Evolutionary conservation across 2,888 invertebrate species (phyloP).

Genomic region (Orchestes rusci): DNA sequence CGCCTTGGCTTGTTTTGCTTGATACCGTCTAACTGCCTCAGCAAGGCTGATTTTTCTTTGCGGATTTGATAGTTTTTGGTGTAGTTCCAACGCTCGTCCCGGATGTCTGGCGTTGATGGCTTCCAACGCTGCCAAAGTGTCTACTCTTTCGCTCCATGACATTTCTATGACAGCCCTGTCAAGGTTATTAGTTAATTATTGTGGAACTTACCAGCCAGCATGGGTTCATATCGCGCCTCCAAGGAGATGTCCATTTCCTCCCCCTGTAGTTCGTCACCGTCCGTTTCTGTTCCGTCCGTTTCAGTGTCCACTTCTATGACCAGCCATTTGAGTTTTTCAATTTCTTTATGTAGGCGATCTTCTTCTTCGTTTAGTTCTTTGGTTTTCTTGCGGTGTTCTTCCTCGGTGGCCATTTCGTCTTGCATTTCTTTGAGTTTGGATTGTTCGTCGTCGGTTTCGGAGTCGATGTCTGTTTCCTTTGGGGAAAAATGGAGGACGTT

Average conservation of each 20-base stretch:
- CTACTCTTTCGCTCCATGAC: constrained; percentile 82
- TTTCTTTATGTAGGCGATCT: constrained; percentile 44
- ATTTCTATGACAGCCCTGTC: constrained; percentile 47
- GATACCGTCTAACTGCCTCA: constrained; percentile 70
- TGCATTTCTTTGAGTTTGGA: constrained; percentile 38
- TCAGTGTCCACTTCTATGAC: constrained; percentile 74
- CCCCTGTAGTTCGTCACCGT: constrained; percentile 57
- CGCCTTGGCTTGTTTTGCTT: constrained; percentile 87
- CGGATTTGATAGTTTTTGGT: constrained; percentile 89
- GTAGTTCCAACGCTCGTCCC: constrained; percentile 84
- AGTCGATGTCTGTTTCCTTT: constrained; percentile 51
- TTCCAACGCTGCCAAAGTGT: constrained; percentile 69
- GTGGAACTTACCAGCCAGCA: constrained; percentile 56
- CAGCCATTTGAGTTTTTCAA: constrained; percentile 48
- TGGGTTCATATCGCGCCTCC: constrained; percentile 63
- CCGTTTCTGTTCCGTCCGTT: constrained; percentile 72
- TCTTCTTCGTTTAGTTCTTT: constrained; percentile 65
- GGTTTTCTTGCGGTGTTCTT: constrained; percentile 62
- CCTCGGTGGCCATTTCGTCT: constrained; percentile 47
- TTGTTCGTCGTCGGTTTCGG: constrained; percentile 53
- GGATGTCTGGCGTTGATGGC: constrained; percentile 83
- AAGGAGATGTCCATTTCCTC: constrained; percentile 46
- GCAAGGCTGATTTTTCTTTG: constrained; percentile 78
- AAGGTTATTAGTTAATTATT: too few relatives aligned
- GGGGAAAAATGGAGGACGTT: too few relatives aligned